Conservation (phyloP, 1,140 invertebrate species). For the Mylabris phalerata region DNA sequence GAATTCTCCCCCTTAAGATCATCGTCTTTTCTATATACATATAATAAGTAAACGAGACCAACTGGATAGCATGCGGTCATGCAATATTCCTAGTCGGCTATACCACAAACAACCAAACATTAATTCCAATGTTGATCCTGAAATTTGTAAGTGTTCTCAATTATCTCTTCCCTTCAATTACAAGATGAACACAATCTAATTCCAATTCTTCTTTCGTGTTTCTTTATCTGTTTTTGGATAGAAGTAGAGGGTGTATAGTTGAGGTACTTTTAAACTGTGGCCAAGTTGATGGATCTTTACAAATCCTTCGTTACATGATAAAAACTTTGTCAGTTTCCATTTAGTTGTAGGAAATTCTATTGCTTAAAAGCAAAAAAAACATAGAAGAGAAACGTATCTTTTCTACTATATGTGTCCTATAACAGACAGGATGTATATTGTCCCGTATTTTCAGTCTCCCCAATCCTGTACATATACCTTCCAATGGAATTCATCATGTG, state of each 20-base stretch:
- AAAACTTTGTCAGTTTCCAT: constrained; percentile 11
- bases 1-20: constrained; percentile 20
- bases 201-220: no score
- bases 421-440: constrained; percentile 8
- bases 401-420: neutral
- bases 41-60: constrained; percentile 17
- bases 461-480: constrained; percentile 5
- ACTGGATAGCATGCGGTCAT: constrained; percentile 12
- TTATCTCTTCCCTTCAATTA: no score
- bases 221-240: no score
- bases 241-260: no score
- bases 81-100: constrained; percentile 10
- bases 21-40: neutral
- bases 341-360: neutral
- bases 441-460: constrained; percentile 15
- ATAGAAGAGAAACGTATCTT: no score
- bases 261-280: no score
- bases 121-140: no score
- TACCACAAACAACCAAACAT: no score
- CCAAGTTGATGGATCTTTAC: no score
- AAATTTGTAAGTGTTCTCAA: no score
- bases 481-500: constrained; percentile 27
- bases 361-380: no score
- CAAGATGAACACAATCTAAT: no score
- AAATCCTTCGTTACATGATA: neutral